Conservation (phyloP, 2,888 invertebrate species). For the Epinotia bilunana region DNA sequence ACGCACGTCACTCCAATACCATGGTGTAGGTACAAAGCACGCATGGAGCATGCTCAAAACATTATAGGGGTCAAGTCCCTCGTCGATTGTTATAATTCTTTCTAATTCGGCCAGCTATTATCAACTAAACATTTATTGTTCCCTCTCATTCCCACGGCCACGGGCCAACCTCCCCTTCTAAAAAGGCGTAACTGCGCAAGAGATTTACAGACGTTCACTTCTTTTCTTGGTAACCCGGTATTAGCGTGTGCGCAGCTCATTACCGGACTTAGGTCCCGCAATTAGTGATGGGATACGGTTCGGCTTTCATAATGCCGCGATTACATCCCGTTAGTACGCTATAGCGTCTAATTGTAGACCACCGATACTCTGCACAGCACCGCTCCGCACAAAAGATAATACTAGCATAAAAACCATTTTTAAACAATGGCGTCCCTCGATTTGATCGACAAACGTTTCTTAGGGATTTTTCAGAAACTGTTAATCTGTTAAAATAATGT, state of each 20-base stretch:
- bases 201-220: not conserved
- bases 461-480: too few relatives aligned
- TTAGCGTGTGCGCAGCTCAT: constrained; percentile 77
- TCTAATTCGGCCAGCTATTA: constrained; percentile 9
- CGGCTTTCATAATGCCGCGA: constrained; percentile 60
- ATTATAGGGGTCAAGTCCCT: not conserved
- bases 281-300: constrained; percentile 69
- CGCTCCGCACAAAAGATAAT: not conserved
- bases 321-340: constrained; percentile 44
- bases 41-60: not conserved
- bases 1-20: too few relatives aligned
- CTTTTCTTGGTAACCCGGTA: constrained; percentile 43
- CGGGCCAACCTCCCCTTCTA: not conserved
- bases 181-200: not conserved
- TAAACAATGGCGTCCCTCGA: not conserved
- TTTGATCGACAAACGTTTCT: too few relatives aligned
- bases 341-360: constrained; percentile 19
- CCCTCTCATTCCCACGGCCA: constrained; percentile 24
- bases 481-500: too few relatives aligned
- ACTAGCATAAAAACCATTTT: too few relatives aligned
- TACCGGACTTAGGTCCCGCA: constrained; percentile 73
- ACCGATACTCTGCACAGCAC: not conserved
- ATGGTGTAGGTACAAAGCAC: too few relatives aligned
- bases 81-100: not conserved
- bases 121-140: constrained; percentile 15